Evolutionary conservation across 2,888 invertebrate species (phyloP).

Genomic region (Apamea crenata): DNA sequence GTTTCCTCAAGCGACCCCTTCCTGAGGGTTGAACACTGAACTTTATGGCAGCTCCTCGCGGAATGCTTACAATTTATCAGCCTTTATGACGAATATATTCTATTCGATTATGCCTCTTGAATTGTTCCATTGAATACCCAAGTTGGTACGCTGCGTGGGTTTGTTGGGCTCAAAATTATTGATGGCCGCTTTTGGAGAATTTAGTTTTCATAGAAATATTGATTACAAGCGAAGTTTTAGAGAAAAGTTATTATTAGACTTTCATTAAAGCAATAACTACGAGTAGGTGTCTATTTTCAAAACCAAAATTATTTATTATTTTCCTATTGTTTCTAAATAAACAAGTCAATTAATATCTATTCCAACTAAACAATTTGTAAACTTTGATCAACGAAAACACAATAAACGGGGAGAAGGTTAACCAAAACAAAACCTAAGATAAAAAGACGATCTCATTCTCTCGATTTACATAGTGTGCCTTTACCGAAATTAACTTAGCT

Average conservation of each 20-base stretch:
- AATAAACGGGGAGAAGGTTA: conserved; percentile 31
- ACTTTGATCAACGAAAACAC: conserved; percentile 17
- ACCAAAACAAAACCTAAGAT: conserved; percentile 43
- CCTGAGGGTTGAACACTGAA: conserved; percentile 65
- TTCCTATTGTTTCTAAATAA: neutral
- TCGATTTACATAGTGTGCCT: conserved; percentile 58
- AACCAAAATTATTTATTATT: too few species aligned
- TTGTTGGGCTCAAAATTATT: conserved; percentile 37
- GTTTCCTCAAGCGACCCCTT: conserved; percentile 65
- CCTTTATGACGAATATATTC: conserved; percentile 71
- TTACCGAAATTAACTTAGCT: conserved; percentile 69
- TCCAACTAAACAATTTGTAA: conserved; percentile 2
- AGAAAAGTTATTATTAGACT: neutral
- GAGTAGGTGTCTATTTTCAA: neutral
- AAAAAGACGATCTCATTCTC: conserved; percentile 51
- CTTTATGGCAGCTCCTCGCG: conserved; percentile 65
- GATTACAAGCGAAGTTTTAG: neutral
- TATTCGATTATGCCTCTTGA: conserved; percentile 68
- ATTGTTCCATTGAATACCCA: conserved; percentile 66
- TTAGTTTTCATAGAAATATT: conserved; percentile 5
- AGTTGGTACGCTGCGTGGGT: conserved; percentile 37
- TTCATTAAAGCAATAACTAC: too few species aligned
- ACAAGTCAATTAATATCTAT: neutral
- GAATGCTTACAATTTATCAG: conserved; percentile 70
- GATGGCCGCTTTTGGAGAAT: conserved; percentile 22